Conservation (phyloP, 1,140 invertebrate genomes). For the Vanessa atalanta region DNA sequence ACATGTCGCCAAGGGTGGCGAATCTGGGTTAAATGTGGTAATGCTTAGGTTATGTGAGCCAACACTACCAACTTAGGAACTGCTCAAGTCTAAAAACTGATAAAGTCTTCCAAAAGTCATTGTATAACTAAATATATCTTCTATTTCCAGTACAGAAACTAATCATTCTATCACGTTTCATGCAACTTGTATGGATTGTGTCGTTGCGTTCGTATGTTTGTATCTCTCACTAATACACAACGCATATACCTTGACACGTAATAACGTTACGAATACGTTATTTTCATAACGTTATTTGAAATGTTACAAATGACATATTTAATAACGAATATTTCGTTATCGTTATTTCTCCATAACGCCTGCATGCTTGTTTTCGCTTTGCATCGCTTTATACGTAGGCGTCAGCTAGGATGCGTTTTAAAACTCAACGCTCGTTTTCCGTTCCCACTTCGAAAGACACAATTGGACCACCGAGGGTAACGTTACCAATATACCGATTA, state of each 20-base stretch:
- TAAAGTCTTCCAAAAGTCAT: conserved; percentile 40
- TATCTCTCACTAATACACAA: conserved; percentile 26
- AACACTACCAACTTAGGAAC: not conserved
- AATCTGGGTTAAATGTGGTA: no score
- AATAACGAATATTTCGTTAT: conserved; percentile 36
- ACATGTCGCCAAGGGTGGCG: no score
- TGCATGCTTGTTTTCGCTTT: conserved; percentile 32
- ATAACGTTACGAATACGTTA: not conserved
- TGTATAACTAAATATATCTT: conserved; percentile 43
- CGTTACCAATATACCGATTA: no score
- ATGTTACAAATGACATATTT: no score
- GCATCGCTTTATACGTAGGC: conserved; percentile 51
- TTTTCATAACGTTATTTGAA: not conserved
- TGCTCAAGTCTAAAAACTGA: not conserved
- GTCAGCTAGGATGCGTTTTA: conserved; percentile 90
- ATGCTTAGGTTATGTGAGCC: no score
- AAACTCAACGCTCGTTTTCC: conserved; percentile 94
- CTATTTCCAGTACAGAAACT: conserved; percentile 56
- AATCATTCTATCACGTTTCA: conserved; percentile 65
- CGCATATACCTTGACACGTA: conserved; percentile 22
- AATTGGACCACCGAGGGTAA: conserved; percentile 80
- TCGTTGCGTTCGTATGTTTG: conserved; percentile 50
- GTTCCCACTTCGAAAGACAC: conserved; percentile 91
- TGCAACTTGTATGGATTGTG: conserved; percentile 65
- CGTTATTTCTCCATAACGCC: not conserved